Conservation (phyloP, 2,888 invertebrate genomes). For the Tuta absoluta region DNA sequence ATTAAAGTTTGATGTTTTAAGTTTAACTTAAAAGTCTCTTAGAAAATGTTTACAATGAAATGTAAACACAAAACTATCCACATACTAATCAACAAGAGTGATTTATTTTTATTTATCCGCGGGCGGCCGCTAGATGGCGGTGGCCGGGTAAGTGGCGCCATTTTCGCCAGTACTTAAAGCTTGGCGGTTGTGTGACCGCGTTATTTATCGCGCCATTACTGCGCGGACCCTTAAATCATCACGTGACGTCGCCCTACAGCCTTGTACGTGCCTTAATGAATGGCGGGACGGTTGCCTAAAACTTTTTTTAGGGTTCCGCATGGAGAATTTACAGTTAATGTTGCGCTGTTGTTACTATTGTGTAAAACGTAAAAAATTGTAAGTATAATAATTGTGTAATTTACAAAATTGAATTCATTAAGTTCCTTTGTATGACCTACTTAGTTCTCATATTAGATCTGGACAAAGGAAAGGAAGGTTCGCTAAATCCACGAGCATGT, state of each 20-base stretch:
- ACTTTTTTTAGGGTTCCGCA: conserved; percentile 44
- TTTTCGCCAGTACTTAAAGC: conserved; percentile 64
- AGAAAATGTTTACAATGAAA: background rate
- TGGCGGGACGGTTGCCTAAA: conserved; percentile 65
- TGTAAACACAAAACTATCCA: background rate
- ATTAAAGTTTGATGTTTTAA: background rate
- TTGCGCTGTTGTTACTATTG: conserved; percentile 13
- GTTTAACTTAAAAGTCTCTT: background rate
- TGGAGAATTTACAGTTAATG: background rate
- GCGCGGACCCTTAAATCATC: conserved; percentile 78
- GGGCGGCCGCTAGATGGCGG: conserved; percentile 62
- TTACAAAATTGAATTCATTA: too few species aligned
- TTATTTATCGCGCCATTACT: conserved; percentile 81
- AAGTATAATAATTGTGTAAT: too few species aligned
- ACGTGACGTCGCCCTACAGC: conserved; percentile 69
- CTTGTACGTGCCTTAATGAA: conserved; percentile 76
- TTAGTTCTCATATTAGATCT: too few species aligned
- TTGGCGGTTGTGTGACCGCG: conserved; percentile 67
- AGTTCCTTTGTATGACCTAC: too few species aligned
- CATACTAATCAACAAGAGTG: conserved; percentile 52
- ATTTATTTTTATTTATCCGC: conserved; percentile 53
- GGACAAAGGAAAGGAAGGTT: too few species aligned
- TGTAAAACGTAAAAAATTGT: background rate
- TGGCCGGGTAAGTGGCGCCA: conserved; percentile 67
- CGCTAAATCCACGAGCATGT: too few species aligned